Evolutionary conservation across 2,797 vertebrate species (phyloP).

Genomic region (Discoglossus pictus): DNA sequence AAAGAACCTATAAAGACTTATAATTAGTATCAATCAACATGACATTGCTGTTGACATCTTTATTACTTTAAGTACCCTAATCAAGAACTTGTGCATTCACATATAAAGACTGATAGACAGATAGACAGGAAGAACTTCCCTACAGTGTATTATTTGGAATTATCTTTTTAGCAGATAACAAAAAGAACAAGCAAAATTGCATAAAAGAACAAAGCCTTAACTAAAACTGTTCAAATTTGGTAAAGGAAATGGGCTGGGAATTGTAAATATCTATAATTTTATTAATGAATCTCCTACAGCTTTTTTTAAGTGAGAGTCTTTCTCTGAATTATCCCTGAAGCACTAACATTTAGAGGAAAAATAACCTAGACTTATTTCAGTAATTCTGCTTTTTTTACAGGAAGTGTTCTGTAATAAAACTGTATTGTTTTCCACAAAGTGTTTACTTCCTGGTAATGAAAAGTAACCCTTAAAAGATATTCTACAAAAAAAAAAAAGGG

Average conservation of each 20-base stretch:
- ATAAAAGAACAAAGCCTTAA: constrained; percentile 35
- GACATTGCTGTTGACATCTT: constrained; percentile 72
- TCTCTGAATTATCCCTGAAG: too few relatives aligned
- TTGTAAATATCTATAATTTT: neutral
- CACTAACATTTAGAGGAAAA: too few relatives aligned
- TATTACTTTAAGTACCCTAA: constrained; percentile 76
- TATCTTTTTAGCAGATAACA: constrained; percentile 61
- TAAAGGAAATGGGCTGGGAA: neutral
- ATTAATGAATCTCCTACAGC: constrained; percentile 3
- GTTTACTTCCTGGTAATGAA: too few relatives aligned
- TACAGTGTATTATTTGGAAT: constrained; percentile 62
- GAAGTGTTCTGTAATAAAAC: too few relatives aligned
- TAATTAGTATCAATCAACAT: constrained; percentile 76
- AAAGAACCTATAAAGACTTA: constrained; percentile 68
- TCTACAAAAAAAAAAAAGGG: too few relatives aligned
- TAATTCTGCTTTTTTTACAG: too few relatives aligned
- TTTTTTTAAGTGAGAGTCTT: neutral
- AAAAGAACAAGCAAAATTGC: constrained; percentile 56
- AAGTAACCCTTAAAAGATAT: too few relatives aligned
- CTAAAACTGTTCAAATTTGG: constrained; percentile 35
- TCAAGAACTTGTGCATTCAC: constrained; percentile 69
- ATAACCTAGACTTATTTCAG: too few relatives aligned
- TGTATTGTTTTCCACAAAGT: too few relatives aligned
- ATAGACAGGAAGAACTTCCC: constrained; percentile 57
- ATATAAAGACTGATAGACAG: constrained; percentile 67